Base-by-base conservation (phyloP, 2,113 vertebrate genomes). In the Eptesicus fuscus region DNA sequence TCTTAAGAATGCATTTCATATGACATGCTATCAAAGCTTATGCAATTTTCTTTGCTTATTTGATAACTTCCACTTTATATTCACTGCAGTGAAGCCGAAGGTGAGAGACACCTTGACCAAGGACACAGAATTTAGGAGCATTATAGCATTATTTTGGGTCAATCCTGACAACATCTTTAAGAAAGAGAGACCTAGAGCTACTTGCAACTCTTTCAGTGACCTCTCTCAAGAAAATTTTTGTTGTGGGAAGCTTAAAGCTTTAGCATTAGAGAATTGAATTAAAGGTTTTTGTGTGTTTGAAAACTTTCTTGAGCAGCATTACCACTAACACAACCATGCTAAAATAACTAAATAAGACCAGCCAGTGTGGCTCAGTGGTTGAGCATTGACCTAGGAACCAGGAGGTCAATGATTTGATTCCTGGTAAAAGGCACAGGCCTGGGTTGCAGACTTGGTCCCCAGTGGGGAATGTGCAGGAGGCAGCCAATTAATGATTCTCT, bases 41-140 rank as follows among this genome's bases (percentile, higher is more conserved):
- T 3, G 35, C 4, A 71, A 23, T 85, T 77, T 92, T 83, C 65
- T 88, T 90, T 82, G 49, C 53, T 37, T 25, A 37, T 51, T 82
- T 90, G 85, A 18, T 85, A 95, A 92, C 65, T 77, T 70, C 30
- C 3, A 61, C 32, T 92, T 93, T 83, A 51, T 94, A 94, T 84
- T 79, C 42, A 91, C 63, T 49, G 23, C 23, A 65, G 44, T 49
- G 82, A 91, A 71, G 23, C 32, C 42, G 51, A 88, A 91, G 65
- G 91, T 53, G 22, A 96, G 53, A 51, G 37, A 40, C 28, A 73
- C n/a, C 70, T 95, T 90, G 40, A 18, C 35, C 83, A 82, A 96
- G 86, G 86, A 83, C 71, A 47, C 0, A 59, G 71, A 71, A 79
- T 84, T 92, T 40, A 71, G 71, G 25, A 86, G 78, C 16, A 35